phyloP scores from a whole-genome alignment of 2,797 vertebrate genomes.

The Gadopsis bispinosus region DNA sequence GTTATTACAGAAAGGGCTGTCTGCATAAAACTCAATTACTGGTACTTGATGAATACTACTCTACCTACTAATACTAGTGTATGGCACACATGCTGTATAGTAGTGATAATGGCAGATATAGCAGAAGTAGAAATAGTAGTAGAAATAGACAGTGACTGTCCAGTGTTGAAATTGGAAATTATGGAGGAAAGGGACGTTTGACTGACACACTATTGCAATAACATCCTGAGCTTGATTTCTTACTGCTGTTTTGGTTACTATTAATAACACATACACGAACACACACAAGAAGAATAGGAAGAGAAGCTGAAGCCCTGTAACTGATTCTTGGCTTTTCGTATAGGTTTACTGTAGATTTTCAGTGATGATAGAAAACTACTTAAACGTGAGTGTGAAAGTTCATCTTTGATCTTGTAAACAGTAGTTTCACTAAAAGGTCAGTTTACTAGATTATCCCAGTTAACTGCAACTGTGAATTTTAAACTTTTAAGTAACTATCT shows the following conservation, averaged over 20 bases:
- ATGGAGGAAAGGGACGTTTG: not conserved
- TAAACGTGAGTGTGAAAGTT: too few relatives aligned
- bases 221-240: not conserved
- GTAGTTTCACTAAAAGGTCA: not conserved
- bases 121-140: not conserved
- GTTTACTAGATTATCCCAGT: not conserved
- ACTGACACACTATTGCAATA: not conserved
- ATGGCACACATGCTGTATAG: not conserved
- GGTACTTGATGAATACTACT: not conserved
- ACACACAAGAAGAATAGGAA: not conserved
- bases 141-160: not conserved
- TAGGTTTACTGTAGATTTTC: too few relatives aligned
- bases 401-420: too few relatives aligned
- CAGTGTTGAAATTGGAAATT: not conserved
- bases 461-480: too few relatives aligned
- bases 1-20: slow-evolving; percentile 1
- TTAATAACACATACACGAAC: not conserved
- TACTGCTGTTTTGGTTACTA: not conserved
- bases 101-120: not conserved
- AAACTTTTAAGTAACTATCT: too few relatives aligned
- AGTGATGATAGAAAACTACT: too few relatives aligned
- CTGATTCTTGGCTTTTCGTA: not conserved
- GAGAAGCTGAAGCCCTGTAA: not conserved
- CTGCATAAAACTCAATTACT: not conserved
- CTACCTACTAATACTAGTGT: too few relatives aligned